Percentiles rank a stretch among this genome's conserved stretches.
These are phyloP conservation scores for Periphyllus acericola DNA, from an alignment of 2,888 invertebrate species.

Conservation along the genomic window DNA sequence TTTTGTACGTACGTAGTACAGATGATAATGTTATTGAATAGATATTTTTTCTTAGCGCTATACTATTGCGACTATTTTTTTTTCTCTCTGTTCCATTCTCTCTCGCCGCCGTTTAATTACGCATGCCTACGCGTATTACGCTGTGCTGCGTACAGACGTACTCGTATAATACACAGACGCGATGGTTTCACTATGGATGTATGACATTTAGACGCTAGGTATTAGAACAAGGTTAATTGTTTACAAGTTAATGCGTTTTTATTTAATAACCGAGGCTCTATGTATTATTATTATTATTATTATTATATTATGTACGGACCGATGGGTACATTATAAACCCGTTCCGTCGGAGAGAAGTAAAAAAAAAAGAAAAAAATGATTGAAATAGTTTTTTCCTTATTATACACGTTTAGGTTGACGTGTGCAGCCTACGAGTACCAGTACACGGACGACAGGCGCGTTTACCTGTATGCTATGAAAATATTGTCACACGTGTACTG, in stretches of 20 bases:
- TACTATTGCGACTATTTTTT: neutral
- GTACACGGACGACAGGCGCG: too few relatives aligned
- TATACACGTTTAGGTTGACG: neutral
- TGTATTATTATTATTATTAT: too few relatives aligned
- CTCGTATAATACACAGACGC: neutral
- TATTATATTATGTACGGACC: neutral
- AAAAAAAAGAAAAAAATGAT: neutral
- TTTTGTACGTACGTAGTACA: neutral
- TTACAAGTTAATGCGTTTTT: constrained; percentile 3
- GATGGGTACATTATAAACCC: neutral
- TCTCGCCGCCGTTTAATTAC: neutral
- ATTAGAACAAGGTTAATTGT: constrained; percentile 35
- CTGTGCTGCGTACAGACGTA: neutral
- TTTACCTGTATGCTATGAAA: neutral
- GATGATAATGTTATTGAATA: neutral
- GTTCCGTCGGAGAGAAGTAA: neutral
- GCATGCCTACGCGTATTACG: neutral
- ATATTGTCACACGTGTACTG: neutral
- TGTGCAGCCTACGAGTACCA: neutral
- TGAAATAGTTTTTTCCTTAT: constrained; percentile 19
- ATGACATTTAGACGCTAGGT: neutral
- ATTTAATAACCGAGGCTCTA: neutral
- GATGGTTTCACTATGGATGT: neutral
- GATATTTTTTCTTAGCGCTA: neutral
- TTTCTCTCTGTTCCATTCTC: neutral